Percentiles rank a stretch among this genome's conserved stretches.
Conservation (phyloP, 1,140 invertebrate species). For the Bombus pyrosoma region DNA sequence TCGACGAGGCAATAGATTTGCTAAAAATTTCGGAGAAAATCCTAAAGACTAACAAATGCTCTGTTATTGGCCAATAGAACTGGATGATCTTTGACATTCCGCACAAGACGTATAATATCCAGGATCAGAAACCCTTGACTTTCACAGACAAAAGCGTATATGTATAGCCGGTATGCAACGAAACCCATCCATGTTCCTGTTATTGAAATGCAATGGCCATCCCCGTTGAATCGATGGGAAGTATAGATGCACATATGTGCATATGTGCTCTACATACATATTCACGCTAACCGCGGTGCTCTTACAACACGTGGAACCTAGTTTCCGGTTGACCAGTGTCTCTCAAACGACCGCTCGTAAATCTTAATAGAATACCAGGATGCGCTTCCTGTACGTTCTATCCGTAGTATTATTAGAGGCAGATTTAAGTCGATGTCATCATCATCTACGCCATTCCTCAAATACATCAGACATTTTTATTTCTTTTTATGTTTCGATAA, state of each 20-base stretch:
- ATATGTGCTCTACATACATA: constrained; percentile 46
- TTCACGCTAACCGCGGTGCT: constrained; percentile 47
- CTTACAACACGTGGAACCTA: constrained; percentile 63
- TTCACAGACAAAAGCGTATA: constrained; percentile 52
- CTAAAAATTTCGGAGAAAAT: not conserved
- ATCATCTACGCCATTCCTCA: no score
- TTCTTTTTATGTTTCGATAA: no score
- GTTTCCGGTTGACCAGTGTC: constrained; percentile 66
- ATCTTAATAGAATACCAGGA: constrained; percentile 67
- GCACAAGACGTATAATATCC: constrained; percentile 25
- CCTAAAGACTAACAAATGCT: not conserved
- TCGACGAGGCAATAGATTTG: not conserved
- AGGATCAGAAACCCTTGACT: constrained; percentile 37
- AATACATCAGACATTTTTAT: no score
- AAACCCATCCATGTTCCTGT: constrained; percentile 63
- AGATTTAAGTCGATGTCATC: no score
- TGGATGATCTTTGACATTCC: constrained; percentile 19
- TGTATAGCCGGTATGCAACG: constrained; percentile 38
- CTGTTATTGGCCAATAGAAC: no score
- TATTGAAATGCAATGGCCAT: constrained; percentile 72
- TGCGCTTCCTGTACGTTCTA: constrained; percentile 42
- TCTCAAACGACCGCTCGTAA: constrained; percentile 71
- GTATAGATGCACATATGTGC: constrained; percentile 57
- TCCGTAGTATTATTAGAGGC: constrained; percentile 33
- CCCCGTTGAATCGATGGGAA: constrained; percentile 69